A percentile compares a stretch with the other conserved stretches of the same genome.
phyloP scores from a whole-genome alignment of 2,797 vertebrate species.

The Tapera naevia region DNA sequence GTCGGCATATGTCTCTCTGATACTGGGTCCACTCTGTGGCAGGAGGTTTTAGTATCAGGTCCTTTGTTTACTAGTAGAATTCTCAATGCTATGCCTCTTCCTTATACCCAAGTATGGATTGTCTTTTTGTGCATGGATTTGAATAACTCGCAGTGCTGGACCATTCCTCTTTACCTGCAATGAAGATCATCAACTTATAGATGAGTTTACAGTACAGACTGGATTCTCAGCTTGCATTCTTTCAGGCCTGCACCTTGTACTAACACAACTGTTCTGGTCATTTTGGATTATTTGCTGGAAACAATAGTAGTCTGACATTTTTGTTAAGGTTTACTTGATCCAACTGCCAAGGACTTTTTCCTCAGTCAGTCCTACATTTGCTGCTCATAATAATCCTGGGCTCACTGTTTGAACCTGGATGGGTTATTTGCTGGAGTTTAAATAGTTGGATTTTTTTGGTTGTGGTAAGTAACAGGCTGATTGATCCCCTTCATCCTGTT shows the following conservation, averaged over 20 bases:
- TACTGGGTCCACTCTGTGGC: neutral
- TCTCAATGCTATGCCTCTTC: neutral
- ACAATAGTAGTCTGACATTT: neutral
- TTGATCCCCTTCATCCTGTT: neutral
- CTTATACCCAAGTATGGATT: neutral
- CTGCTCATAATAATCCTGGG: neutral
- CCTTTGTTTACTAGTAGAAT: neutral
- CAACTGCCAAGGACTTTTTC: neutral
- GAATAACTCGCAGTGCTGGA: neutral
- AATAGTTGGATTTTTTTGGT: neutral
- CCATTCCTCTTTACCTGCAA: neutral
- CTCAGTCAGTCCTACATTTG: neutral
- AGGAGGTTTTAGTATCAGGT: neutral
- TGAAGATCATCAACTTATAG: neutral
- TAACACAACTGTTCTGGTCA: neutral
- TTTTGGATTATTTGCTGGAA: conserved; percentile 8
- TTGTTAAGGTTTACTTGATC: neutral
- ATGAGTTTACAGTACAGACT: neutral
- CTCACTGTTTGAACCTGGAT: neutral
- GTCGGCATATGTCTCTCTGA: neutral
- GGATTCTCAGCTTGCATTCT: neutral
- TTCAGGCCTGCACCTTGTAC: neutral
- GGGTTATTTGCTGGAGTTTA: neutral
- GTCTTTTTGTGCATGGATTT: neutral
- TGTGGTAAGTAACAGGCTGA: neutral